Evolutionary conservation across 2,113 vertebrate species (phyloP).

Genomic region (Tragulus kanchil): DNA sequence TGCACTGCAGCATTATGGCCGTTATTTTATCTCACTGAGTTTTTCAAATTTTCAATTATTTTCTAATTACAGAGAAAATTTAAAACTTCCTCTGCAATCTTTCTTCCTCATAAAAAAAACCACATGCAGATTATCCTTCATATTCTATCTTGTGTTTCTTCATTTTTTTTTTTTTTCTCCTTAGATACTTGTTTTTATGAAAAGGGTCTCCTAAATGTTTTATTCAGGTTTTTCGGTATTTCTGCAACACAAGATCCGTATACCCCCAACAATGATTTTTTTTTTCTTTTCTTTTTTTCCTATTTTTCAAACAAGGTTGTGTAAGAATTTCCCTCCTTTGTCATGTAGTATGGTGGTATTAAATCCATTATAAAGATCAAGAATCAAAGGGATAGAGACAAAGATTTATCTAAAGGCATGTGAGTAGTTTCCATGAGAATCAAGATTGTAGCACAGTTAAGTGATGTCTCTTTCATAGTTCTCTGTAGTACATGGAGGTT

Average conservation of each 20-base stretch:
- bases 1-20: background rate
- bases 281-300: background rate
- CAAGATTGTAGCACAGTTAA: background rate
- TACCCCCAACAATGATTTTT: background rate
- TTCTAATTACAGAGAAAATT: background rate
- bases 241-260: background rate
- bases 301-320: background rate
- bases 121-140: background rate
- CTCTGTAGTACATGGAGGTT: background rate
- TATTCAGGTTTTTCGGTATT: conserved; percentile 10
- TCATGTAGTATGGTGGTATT: background rate
- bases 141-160: background rate
- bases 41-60: background rate
- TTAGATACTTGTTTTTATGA: background rate
- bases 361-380: background rate
- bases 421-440: background rate
- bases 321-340: background rate
- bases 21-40: background rate
- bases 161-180: background rate
- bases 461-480: background rate
- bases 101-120: conserved; percentile 26
- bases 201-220: background rate
- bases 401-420: background rate
- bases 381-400: background rate
- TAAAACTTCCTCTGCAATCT: background rate